These are phyloP conservation scores for Cordylochernes scorpioides DNA, from an alignment of 2,888 invertebrate species.

Conservation along the genomic window DNA sequence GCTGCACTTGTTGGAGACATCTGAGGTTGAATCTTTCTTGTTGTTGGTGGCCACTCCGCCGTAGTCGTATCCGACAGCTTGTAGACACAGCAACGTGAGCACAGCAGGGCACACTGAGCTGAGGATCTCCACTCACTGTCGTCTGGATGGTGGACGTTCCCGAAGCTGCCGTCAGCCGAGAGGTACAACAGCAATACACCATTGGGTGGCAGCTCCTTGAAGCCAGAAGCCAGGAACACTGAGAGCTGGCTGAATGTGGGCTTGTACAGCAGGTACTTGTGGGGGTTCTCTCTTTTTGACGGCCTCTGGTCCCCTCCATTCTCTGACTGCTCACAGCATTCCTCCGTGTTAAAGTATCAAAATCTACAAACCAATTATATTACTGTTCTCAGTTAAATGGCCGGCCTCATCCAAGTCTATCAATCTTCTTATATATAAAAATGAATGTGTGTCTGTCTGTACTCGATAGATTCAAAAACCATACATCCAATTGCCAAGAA, in stretches of 20 bases:
- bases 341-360: neutral
- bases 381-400: too few species aligned
- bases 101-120: constrained; percentile 1
- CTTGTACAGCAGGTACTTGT: constrained; percentile 83
- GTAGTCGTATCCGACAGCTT: constrained; percentile 46
- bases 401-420: too few species aligned
- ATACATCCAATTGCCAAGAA: too few species aligned
- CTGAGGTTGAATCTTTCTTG: constrained; percentile 47
- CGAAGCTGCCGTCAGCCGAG: constrained; percentile 68
- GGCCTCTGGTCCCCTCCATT: constrained; percentile 37
- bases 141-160: constrained; percentile 54
- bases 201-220: constrained; percentile 70
- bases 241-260: constrained; percentile 77
- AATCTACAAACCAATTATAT: neutral
- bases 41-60: constrained; percentile 72
- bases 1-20: constrained; percentile 22
- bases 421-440: too few species aligned
- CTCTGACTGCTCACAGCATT: constrained; percentile 24
- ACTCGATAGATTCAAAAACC: too few species aligned
- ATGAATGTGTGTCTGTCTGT: too few species aligned
- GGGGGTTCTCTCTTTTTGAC: constrained; percentile 58
- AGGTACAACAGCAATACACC: constrained; percentile 73
- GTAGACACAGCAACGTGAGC: constrained; percentile 1
- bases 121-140: constrained; percentile 42
- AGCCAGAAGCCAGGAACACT: constrained; percentile 65